Base-by-base conservation (phyloP, 2,888 invertebrate species). In the Nomada lathburiana region DNA sequence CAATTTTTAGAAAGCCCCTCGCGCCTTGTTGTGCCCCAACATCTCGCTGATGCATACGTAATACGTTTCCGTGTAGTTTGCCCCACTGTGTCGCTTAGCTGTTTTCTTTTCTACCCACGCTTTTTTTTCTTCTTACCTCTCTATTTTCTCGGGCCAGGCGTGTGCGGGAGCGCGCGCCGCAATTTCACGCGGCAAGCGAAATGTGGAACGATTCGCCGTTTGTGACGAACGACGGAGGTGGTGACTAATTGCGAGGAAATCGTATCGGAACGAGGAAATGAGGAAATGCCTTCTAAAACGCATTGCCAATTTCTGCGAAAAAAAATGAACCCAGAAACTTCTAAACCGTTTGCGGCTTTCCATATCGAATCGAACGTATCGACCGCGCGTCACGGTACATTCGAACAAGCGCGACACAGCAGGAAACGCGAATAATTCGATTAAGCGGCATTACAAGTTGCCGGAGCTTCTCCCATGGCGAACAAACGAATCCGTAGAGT, bases 401-500 rank as follows among this genome's bases (percentile, higher is more conserved):
- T 29, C 5, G 9, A 26, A 44, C 23, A n/a, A 18, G 10, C 16
- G 0, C 47, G 18, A 23, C 16, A 18, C 29, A 42, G 47, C 47
- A 26, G 29, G 50, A 16, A 36, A n/a, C 36, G 3, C 42, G 44
- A 59, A 67, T 79, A 81, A 82, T 71, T 70, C 52, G 62, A 80
- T 82, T 82, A 82, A 76, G 20, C 36, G 70, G 82, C 11, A 82
- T 82, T 82, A 82, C 53, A 36, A 57, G 67, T 57, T 44, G 26
- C 52, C 47, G 47, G 57, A 65, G 80, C 67, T 67, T 67, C 65
- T 59, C 53, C 42, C 47, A 50, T 47, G 26, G 11, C 52, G 68
- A 55, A 50, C 55, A 76, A 85, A 85, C 80, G 83, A 85, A 80
- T 85, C 82, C 80, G 44, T 85, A 82, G 68, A 85, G 70, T 72